Base-by-base conservation (phyloP, 1,140 invertebrate genomes). In the Drosophila parvula region DNA sequence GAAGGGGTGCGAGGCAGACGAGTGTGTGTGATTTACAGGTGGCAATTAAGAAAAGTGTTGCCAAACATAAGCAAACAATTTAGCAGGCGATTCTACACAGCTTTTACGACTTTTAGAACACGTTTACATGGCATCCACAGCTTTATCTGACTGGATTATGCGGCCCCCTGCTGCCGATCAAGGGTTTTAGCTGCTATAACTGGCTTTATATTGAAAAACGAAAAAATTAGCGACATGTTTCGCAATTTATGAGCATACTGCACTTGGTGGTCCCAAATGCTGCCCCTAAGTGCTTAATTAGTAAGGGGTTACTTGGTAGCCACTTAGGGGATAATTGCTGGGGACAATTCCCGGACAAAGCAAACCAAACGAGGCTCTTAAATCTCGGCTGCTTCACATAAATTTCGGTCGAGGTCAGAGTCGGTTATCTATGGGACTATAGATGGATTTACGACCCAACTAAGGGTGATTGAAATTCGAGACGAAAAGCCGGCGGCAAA, bases 31-130 rank as follows among this genome's bases (percentile, higher is more conserved):
- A 65, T 74, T 75, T 75, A 65, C 53, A 75, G 51, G 40, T 34
- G 61, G 71, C 73, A 76, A 76, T 67, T 74, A 74, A 74, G 71
- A 60, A 50, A 74, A 64, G 48, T 74, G 59, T 74, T 74, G 59
- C 61, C 32, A 45, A 64, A 65, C 45, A 75, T 75, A 65, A 65
- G 60, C 61, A 65, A 75, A 65, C 51, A 75, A 58, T 75, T 57
- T 71, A 73, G 30, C 27, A 38, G 68, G 51, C 50, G 16, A 65
- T 68, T 68, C 64, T 68, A 68, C 45, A 51, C 47, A 1, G 51
- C 38, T 73, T 73, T 59, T 71, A 70, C 36, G 41, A 40, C 27
- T 67, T 36, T 69, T 36, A 69, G 62, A 69, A 69, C 65, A 67
- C 40, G 65, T 67, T 69, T 67, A 55, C 47, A 67, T 34, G 56